phyloP scores from a whole-genome alignment of 2,888 invertebrate species.

The Sussaba pulchella region DNA sequence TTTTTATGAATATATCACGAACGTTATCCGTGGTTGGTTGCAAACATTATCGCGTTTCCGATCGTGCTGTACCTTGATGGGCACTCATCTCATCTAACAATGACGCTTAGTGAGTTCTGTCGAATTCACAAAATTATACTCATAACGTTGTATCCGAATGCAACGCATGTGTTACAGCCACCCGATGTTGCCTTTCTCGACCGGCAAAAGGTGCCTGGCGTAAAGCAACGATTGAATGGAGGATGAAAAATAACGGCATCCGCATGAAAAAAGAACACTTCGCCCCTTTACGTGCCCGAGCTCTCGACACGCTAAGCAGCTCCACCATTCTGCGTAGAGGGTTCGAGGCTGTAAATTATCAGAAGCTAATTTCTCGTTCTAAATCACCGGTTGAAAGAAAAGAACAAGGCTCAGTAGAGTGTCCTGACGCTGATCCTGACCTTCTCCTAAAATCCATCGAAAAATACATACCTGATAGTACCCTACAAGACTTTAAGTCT shows the following conservation, averaged over 20 bases:
- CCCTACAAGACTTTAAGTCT: not conserved
- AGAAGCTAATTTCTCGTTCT: conserved; percentile 4
- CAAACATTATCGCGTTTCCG: conserved; percentile 56
- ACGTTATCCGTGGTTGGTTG: conserved; percentile 59
- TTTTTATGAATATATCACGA: conserved; percentile 61
- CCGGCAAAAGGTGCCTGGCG: conserved; percentile 63
- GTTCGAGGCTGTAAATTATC: conserved; percentile 33
- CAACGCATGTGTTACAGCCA: conserved; percentile 70
- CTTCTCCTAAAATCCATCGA: not conserved
- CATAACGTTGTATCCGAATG: conserved; percentile 62
- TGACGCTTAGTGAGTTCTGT: conserved; percentile 65
- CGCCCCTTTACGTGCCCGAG: conserved; percentile 20
- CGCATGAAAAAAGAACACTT: conserved; percentile 54
- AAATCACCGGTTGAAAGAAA: not conserved
- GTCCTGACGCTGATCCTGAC: not conserved
- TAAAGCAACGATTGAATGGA: conserved; percentile 42
- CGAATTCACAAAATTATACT: conserved; percentile 58
- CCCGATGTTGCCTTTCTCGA: conserved; percentile 70
- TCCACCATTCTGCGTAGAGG: conserved; percentile 21
- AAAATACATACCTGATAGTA: not conserved
- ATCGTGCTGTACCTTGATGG: conserved; percentile 68
- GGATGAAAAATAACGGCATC: conserved; percentile 52
- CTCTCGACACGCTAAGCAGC: conserved; percentile 32
- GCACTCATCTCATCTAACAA: conserved; percentile 68
- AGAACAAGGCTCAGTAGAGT: not conserved